Evolutionary conservation across 2,888 invertebrate species (phyloP), one percentile per base, ranked within the genome.

Genomic region (Calliopum simillimum): DNA sequence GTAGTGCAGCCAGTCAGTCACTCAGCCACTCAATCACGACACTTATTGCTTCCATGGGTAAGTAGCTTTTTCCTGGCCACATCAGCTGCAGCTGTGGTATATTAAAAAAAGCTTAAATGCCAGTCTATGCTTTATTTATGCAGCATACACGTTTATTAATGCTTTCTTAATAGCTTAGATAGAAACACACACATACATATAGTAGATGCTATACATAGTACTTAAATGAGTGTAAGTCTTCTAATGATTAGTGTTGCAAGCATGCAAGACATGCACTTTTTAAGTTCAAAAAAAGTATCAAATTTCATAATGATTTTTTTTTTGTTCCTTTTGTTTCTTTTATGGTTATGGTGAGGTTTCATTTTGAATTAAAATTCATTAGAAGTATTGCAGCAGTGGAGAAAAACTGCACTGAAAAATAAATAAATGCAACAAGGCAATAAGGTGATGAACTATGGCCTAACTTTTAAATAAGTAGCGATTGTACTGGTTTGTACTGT

Each of bases 251-350:
- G 16, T 46, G 44, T 12, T 33, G 33, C 33, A 33, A 33, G 6
- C 33, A 33, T 33, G 43, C 43, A n/a, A 59, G 44, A 44, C 19
- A 44, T 61, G 44, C 61, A 25, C 46, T 61, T 61, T 43, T 21
- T 46, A 5, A 19, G 16, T 25, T 33, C 16, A 14, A 65, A n/a
- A 65, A 65, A 65, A 13, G 55, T 65, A 55, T 65, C 65, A 41
- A 55, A 53, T 65, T 55, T 65, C 65, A 65, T n/a, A n/a, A n/a
- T 65, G 65, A 16, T 65, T 55, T 25, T 25, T 25, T 25, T 25
- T 33, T 33, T 33, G 33, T 33, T 4, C 8, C 8, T 33, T 5
- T 33, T 33, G 8, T 33, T 33, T 8, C 33, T 33, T 8, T 8
- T 8, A 2, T 33, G 8, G 33, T 8, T 33, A 8, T 65, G 65